phyloP scores from a whole-genome alignment of 1,140 invertebrate genomes.

The Brachionus angularis region DNA sequence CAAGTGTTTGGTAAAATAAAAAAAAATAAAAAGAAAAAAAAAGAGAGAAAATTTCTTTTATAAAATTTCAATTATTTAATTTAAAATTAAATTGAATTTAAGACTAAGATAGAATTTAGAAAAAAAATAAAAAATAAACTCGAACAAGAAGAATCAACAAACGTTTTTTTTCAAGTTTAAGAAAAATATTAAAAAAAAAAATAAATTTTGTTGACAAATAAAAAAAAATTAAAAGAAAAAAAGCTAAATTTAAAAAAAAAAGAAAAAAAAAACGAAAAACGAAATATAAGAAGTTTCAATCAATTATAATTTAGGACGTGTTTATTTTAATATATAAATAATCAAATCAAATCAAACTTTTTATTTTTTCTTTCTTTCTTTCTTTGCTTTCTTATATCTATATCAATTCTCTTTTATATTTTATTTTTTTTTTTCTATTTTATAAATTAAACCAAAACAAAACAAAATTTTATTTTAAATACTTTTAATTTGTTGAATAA shows the following conservation, averaged over 20 bases:
- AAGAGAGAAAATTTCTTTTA: too few relatives aligned
- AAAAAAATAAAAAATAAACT: too few relatives aligned
- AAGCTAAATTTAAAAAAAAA: too few relatives aligned
- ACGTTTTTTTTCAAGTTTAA: constrained; percentile 34
- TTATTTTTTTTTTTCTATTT: too few relatives aligned
- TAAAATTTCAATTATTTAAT: too few relatives aligned
- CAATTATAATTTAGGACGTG: constrained; percentile 38
- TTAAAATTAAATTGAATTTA: too few relatives aligned
- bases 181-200: constrained; percentile 28
- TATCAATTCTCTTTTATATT: constrained; percentile 1
- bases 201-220: constrained; percentile 16
- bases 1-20: constrained; percentile 36
- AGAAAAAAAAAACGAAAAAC: background rate
- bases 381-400: background rate
- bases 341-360: constrained; percentile 41
- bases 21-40: too few relatives aligned
- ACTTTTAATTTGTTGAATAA: constrained; percentile 39
- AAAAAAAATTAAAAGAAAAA: too few relatives aligned
- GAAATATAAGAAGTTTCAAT: constrained; percentile 41
- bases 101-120: too few relatives aligned
- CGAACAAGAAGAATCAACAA: constrained; percentile 19
- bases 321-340: constrained; percentile 42
- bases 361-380: too few relatives aligned
- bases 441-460: too few relatives aligned
- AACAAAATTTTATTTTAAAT: too few relatives aligned